A percentile compares a stretch with the other conserved stretches of the same genome.
These are phyloP conservation scores for Apoderus coryli DNA, from an alignment of 2,888 invertebrate species.

Conservation along the genomic window DNA sequence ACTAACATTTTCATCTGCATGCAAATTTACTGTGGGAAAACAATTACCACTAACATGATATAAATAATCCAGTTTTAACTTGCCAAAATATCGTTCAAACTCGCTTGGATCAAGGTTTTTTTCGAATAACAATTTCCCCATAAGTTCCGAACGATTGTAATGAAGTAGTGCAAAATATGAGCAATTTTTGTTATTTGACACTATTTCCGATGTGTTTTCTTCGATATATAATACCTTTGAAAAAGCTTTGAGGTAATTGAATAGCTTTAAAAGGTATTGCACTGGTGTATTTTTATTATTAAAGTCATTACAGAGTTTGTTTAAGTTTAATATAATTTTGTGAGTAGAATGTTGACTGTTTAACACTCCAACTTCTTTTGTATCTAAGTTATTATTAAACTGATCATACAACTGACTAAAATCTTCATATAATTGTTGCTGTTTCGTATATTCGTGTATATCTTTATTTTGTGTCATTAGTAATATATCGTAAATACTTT, in stretches of 20 bases:
- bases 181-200: slow-evolving; percentile 26
- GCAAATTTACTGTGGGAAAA: slow-evolving; percentile 48
- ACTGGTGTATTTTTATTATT: slow-evolving; percentile 9
- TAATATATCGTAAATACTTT: too few relatives aligned
- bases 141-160: slow-evolving; percentile 41
- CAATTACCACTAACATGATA: slow-evolving; percentile 59
- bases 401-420: slow-evolving; percentile 36
- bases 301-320: slow-evolving; percentile 33
- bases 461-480: too few relatives aligned
- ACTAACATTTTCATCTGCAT: slow-evolving; percentile 34
- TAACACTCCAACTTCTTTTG: slow-evolving; percentile 27
- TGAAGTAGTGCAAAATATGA: slow-evolving; percentile 40
- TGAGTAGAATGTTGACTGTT: slow-evolving; percentile 38
- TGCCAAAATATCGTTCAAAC: slow-evolving; percentile 52
- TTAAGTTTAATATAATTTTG: slow-evolving; percentile 37
- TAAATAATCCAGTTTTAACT: slow-evolving; percentile 56
- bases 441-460: slow-evolving; percentile 18
- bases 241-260: slow-evolving; percentile 43
- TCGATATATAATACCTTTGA: slow-evolving; percentile 33
- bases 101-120: slow-evolving; percentile 49
- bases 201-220: slow-evolving; percentile 25
- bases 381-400: slow-evolving; percentile 23
- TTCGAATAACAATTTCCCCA: slow-evolving; percentile 53
- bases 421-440: slow-evolving; percentile 25
- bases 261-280: slow-evolving; percentile 38